Conservation (phyloP, 1,140 invertebrate genomes). For the Calephelis virginiensis region DNA sequence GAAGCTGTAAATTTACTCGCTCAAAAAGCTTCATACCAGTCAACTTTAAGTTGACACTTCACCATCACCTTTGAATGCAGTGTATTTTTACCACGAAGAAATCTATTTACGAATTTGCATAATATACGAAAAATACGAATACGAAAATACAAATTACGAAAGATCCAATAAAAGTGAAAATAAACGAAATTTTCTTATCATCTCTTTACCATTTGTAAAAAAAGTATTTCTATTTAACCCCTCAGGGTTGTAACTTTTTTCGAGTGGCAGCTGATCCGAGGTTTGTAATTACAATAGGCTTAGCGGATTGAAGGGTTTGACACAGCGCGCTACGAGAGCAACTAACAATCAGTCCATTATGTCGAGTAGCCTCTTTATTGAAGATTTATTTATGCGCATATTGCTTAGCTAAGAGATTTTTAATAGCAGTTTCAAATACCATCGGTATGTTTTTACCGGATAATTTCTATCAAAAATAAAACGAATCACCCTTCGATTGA, state of each 20-base stretch:
- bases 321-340: slow-evolving; percentile 34
- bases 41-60: too few relatives aligned
- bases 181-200: too few relatives aligned
- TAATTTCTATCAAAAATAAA: neutral
- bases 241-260: slow-evolving; percentile 38
- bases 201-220: neutral
- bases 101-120: too few relatives aligned
- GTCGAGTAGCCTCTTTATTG: slow-evolving; percentile 43
- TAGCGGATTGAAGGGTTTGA: slow-evolving; percentile 32
- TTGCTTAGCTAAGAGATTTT: slow-evolving; percentile 32
- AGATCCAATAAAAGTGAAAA: too few relatives aligned
- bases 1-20: too few relatives aligned
- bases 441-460: neutral
- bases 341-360: slow-evolving; percentile 46
- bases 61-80: too few relatives aligned
- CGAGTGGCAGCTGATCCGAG: slow-evolving; percentile 42
- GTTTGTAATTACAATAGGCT: slow-evolving; percentile 43
- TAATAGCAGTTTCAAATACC: neutral
- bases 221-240: slow-evolving; percentile 28
- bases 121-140: too few relatives aligned
- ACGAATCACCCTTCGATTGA: too few relatives aligned
- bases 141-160: too few relatives aligned
- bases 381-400: slow-evolving; percentile 52
- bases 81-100: too few relatives aligned
- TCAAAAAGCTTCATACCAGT: too few relatives aligned